These are phyloP conservation scores for Coranthus polyacanthus DNA, from an alignment of 2,797 vertebrate species.

Conservation along the genomic window DNA sequence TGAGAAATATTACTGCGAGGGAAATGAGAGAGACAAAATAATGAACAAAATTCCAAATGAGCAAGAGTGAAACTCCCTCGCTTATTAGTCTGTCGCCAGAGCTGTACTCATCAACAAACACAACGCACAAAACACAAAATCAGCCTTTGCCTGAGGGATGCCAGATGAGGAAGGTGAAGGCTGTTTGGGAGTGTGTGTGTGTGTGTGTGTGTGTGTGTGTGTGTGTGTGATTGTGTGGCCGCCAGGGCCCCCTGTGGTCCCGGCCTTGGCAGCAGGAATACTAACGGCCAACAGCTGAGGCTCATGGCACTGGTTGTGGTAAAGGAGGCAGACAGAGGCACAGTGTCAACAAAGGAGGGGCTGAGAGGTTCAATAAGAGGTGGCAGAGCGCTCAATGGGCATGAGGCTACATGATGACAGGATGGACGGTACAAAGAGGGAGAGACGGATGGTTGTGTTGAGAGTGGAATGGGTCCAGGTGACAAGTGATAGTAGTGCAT, in stretches of 20 bases:
- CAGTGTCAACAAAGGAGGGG: slow-evolving; percentile 51
- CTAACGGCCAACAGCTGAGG: slow-evolving; percentile 73
- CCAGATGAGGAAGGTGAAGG: slow-evolving; percentile 62
- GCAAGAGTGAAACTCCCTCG: slow-evolving; percentile 49
- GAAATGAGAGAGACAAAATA: slow-evolving; percentile 53
- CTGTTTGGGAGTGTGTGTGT: slow-evolving; percentile 27
- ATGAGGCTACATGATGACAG: slow-evolving; percentile 1
- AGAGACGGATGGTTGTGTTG: background rate
- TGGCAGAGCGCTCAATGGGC: slow-evolving; percentile 20
- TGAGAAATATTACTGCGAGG: slow-evolving; percentile 62
- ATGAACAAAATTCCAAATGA: slow-evolving; percentile 68
- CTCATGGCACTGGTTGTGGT: slow-evolving; percentile 44
- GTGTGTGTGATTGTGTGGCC: slow-evolving; percentile 33
- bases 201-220: slow-evolving; percentile 27
- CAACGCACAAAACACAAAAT: slow-evolving; percentile 40
- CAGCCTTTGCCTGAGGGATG: slow-evolving; percentile 53
- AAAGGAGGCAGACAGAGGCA: slow-evolving; percentile 30
- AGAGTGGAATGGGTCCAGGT: background rate
- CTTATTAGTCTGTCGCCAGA: slow-evolving; percentile 50
- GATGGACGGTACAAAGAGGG: slow-evolving; percentile 7
- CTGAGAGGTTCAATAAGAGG: slow-evolving; percentile 32
- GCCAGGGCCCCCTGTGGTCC: slow-evolving; percentile 55
- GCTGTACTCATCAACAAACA: slow-evolving; percentile 51
- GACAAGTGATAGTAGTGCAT: background rate
- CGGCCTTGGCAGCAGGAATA: slow-evolving; percentile 64